Percentiles rank a stretch among this genome's conserved stretches.
Conservation (phyloP, 1,140 invertebrate genomes). For the Brachionus asplanchnoidis region DNA sequence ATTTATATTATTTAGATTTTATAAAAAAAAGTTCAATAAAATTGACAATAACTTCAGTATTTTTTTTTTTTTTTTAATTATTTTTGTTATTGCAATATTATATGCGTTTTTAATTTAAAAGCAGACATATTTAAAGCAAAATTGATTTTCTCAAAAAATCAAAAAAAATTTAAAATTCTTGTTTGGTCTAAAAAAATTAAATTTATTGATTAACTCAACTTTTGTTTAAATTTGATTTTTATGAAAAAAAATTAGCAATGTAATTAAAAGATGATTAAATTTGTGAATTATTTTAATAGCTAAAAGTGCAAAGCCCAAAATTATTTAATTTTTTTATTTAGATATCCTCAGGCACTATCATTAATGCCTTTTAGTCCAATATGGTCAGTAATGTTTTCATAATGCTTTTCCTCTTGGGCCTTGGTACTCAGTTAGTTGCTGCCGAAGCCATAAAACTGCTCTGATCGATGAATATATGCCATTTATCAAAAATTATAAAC, state of each 20-base stretch:
- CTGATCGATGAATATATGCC: slow-evolving; percentile 67
- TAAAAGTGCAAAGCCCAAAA: background rate
- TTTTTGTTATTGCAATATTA: too few species aligned
- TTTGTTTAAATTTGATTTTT: background rate
- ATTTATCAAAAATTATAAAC: slow-evolving; percentile 44
- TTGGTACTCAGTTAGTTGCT: slow-evolving; percentile 65
- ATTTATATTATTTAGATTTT: too few species aligned
- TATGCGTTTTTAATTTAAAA: too few species aligned
- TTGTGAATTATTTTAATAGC: background rate
- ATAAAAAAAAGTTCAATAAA: too few species aligned
- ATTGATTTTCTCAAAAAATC: background rate
- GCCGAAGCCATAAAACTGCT: slow-evolving; percentile 72
- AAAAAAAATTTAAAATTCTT: background rate
- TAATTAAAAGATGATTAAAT: background rate
- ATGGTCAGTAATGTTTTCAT: slow-evolving; percentile 81
- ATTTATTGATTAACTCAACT: background rate
- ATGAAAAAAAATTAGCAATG: too few species aligned
- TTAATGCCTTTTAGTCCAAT: slow-evolving; percentile 72
- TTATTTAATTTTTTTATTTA: slow-evolving; percentile 65
- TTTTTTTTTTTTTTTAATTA: too few species aligned
- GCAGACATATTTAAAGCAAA: too few species aligned
- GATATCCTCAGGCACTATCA: slow-evolving; percentile 78
- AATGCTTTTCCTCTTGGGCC: slow-evolving; percentile 55
- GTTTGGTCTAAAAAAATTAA: too few species aligned
- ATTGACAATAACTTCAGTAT: too few species aligned